A percentile compares a stretch with the other conserved stretches of the same genome.
These are phyloP conservation scores for Theocolax elegans DNA, from an alignment of 1,140 invertebrate genomes.

Conservation along the genomic window DNA sequence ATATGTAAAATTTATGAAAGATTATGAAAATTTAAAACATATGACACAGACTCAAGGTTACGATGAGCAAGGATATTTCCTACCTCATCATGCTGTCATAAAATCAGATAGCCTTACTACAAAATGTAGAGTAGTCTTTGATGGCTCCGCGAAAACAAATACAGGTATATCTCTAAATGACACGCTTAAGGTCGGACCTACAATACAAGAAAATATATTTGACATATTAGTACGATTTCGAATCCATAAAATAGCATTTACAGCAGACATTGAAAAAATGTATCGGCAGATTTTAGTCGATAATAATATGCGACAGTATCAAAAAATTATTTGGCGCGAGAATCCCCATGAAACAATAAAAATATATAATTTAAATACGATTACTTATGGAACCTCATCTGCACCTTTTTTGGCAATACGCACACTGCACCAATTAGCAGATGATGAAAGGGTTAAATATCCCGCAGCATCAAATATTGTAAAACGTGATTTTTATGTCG, in stretches of 20 bases:
- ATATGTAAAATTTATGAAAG: too few relatives aligned
- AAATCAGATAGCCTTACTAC: too few relatives aligned
- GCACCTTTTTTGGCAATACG: conserved; percentile 56
- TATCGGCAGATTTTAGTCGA: too few relatives aligned
- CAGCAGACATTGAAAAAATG: conserved; percentile 46
- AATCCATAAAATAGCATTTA: conserved; percentile 44
- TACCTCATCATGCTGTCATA: too few relatives aligned
- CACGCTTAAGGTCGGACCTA: not conserved
- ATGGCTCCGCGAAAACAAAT: conserved; percentile 47
- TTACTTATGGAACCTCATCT: conserved; percentile 52
- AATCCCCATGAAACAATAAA: too few relatives aligned
- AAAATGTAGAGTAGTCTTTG: too few relatives aligned
- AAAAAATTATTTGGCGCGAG: too few relatives aligned
- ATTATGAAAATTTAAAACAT: too few relatives aligned
- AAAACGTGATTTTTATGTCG: conserved; percentile 21
- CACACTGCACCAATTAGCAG: conserved; percentile 50
- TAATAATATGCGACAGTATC: too few relatives aligned
- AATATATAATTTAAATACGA: conserved; percentile 44
- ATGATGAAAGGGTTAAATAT: conserved; percentile 29
- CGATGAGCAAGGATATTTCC: too few relatives aligned
- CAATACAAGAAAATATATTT: conserved; percentile 45
- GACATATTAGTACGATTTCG: conserved; percentile 56
- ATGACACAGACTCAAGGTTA: too few relatives aligned
- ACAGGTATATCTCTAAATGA: conserved; percentile 33
- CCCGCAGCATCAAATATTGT: too few relatives aligned